Conservation (phyloP, 2,888 invertebrate species). For the Hemicrepidius hirtus region DNA sequence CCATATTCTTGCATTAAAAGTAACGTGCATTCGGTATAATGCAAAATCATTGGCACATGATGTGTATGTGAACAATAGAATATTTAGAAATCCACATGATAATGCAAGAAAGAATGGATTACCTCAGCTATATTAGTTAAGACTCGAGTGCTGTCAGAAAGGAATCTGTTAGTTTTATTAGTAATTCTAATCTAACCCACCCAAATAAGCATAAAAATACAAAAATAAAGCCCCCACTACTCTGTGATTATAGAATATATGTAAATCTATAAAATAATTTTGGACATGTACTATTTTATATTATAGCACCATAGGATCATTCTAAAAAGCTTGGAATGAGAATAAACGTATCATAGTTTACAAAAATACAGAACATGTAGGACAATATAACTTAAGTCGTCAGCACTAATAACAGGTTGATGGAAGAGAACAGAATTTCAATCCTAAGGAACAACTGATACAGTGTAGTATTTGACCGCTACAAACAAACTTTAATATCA, state of each 20-base stretch:
- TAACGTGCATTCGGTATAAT: background rate
- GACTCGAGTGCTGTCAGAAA: conserved; percentile 32
- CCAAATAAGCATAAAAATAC: background rate
- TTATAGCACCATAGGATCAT: background rate
- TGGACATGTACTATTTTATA: background rate
- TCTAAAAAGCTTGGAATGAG: background rate
- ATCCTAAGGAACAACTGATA: too few species aligned
- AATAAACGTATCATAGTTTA: background rate
- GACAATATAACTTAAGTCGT: too few species aligned
- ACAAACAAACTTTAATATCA: too few species aligned
- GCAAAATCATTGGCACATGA: background rate
- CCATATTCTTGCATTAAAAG: conserved; percentile 45
- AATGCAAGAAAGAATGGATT: conserved; percentile 49
- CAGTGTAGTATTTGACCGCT: too few species aligned
- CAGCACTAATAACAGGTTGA: too few species aligned
- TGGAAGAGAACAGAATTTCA: too few species aligned
- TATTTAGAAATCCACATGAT: background rate
- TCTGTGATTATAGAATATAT: background rate
- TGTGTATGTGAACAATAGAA: background rate
- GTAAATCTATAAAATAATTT: conserved; percentile 1
- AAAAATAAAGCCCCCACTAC: conserved; percentile 11
- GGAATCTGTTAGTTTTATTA: conserved; percentile 21
- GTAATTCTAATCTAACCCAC: conserved; percentile 14
- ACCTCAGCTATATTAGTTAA: conserved; percentile 40
- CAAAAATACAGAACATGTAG: background rate